phyloP scores from a whole-genome alignment of 2,888 invertebrate genomes.

The Hofmannophila pseudospretella region DNA sequence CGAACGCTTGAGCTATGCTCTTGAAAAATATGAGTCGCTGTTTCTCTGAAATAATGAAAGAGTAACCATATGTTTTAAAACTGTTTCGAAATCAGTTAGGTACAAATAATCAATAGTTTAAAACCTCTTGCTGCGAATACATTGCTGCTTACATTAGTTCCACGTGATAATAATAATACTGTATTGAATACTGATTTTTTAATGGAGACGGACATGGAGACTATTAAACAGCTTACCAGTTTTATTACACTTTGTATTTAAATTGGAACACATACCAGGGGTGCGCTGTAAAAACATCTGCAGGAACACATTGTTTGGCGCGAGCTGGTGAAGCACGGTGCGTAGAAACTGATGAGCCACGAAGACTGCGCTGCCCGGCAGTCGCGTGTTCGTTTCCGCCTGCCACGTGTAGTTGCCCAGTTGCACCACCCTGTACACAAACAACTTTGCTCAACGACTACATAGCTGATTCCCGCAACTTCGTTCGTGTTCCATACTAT shows the following conservation, averaged over 20 bases:
- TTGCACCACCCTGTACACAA: conserved; percentile 78
- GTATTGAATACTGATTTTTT: too few species aligned
- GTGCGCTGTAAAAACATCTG: conserved; percentile 96
- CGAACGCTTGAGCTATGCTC: conserved; percentile 93
- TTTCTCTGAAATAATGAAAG: conserved; percentile 70
- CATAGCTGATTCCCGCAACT: background rate
- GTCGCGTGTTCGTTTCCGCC: conserved; percentile 89
- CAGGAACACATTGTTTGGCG: conserved; percentile 97
- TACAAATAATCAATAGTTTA: too few species aligned
- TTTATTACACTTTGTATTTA: too few species aligned
- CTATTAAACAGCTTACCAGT: too few species aligned
- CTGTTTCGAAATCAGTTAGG: too few species aligned
- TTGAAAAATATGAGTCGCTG: conserved; percentile 92
- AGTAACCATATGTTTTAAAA: too few species aligned
- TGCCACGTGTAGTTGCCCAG: conserved; percentile 93
- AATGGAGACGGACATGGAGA: too few species aligned
- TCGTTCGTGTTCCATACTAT: too few species aligned
- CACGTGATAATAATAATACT: too few species aligned
- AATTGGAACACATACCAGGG: conserved; percentile 86
- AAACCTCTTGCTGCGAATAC: too few species aligned
- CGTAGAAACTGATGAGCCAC: conserved; percentile 98
- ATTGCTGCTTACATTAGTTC: too few species aligned
- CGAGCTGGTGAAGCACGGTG: conserved; percentile 96
- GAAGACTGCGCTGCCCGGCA: conserved; percentile 96
- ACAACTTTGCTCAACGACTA: background rate